Evolutionary conservation across 2,797 vertebrate genomes (phyloP), one percentile per base, ranked within the genome.

Genomic region (Parauchenoglanis ngamensis): DNA sequence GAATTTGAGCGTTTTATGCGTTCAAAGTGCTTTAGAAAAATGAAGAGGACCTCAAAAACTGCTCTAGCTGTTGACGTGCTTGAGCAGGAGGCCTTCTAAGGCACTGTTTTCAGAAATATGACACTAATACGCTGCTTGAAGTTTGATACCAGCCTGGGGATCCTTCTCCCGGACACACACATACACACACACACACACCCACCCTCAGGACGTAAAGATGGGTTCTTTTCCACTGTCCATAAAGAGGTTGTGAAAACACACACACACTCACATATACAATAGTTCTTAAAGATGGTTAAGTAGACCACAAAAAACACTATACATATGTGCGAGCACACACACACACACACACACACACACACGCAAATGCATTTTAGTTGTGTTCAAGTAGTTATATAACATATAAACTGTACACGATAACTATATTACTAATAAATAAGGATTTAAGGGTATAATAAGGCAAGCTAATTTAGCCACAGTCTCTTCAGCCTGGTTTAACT

Each of bases 121-220:
- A 96, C 91, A 92, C 95, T 94, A 94, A 94, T 93, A 93, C 93
- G 92, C 93, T 91, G 93, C 93, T 95, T 95, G 94, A 95, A 95
- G 95, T 95, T 86, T 94, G 94, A 95, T 94, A 94, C 92, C 92
- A 90, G 93, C 94, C 94, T 92, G 92, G 93, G 94, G 94, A 95
- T 93, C 91, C 90, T 91, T 91, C 92, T 56, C 83, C 88, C 88
- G 89, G 73, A 73, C 46, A 7, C 90, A 88, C 88, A 89, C 46
- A 90, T 65, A 63, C 61, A 67, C 84, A 31, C 85, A 54, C 84
- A 82, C 86, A 67, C 56, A 35, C 59, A 67, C 91, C 92, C 90
- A 92, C 91, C 75, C 85, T 49, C 46, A 92, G 92, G 93, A 94
- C 91, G 93, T 90, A 91, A 91, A 86, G 85, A 91, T 72, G 31